Percentiles rank a stretch among this genome's conserved stretches.
phyloP scores from a whole-genome alignment of 1,140 invertebrate genomes.

The Lasioglossum albipes region DNA sequence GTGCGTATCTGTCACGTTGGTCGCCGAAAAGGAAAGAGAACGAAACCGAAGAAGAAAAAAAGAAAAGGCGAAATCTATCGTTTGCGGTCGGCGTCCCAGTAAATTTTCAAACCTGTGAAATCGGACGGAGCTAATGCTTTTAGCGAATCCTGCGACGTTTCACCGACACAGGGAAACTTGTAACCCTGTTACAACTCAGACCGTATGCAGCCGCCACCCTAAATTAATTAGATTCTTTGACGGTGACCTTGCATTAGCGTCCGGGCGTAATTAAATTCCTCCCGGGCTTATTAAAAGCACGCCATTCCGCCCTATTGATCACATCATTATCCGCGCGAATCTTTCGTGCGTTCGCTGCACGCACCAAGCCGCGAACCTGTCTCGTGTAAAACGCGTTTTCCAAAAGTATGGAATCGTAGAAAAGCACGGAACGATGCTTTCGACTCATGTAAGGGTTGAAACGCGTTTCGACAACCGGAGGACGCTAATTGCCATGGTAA shows the following conservation, averaged over 20 bases:
- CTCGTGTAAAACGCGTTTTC: no score
- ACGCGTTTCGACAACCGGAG: not conserved
- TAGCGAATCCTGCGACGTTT: conserved; percentile 23
- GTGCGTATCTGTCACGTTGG: not conserved
- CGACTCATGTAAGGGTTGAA: no score
- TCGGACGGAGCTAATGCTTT: conserved; percentile 32
- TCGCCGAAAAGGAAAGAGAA: not conserved
- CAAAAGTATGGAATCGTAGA: no score
- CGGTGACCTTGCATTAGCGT: conserved; percentile 41
- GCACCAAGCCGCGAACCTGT: not conserved
- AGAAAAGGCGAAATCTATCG: conserved; percentile 9
- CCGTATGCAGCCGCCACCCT: conserved; percentile 11
- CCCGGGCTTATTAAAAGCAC: conserved; percentile 24
- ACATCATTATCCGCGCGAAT: conserved; percentile 6
- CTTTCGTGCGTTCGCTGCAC: not conserved
- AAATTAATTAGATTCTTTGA: conserved; percentile 46
- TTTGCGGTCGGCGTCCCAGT: not conserved
- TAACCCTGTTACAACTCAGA: conserved; percentile 27
- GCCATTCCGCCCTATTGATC: conserved; percentile 25
- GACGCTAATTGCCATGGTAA: not conserved
- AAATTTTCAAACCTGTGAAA: conserved; percentile 34
- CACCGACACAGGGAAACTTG: conserved; percentile 4
- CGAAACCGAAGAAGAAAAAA: not conserved
- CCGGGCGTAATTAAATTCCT: conserved; percentile 35
- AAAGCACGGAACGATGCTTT: no score